Percentiles rank a stretch among this genome's conserved stretches.
These are phyloP conservation scores for Myiothlypis chrysogaster DNA, from an alignment of 2,797 vertebrate species.

Conservation along the genomic window DNA sequence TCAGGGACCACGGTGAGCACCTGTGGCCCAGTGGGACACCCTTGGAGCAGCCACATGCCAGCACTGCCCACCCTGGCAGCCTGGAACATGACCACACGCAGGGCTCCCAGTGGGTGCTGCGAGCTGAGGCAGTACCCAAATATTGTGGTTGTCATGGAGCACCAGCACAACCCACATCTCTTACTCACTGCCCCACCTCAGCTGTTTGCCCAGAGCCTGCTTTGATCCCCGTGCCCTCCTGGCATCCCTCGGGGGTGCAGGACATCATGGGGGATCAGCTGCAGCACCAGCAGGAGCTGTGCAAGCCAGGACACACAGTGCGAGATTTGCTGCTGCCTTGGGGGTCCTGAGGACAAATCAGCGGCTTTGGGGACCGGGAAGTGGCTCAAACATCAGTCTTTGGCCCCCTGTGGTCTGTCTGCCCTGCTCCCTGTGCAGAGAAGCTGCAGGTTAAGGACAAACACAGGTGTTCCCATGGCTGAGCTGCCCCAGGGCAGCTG, in stretches of 20 bases:
- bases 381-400: neutral
- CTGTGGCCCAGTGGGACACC: neutral
- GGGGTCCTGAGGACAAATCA: neutral
- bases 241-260: accelerated
- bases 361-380: neutral
- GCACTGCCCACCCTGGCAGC: neutral
- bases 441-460: neutral
- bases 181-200: constrained; percentile 21
- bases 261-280: accelerated
- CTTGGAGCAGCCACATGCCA: neutral
- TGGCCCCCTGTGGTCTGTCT: neutral
- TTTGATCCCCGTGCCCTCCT: neutral
- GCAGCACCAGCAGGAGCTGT: neutral
- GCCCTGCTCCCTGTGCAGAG: neutral
- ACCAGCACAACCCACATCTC: neutral
- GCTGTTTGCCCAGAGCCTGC: neutral
- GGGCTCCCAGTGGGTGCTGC: neutral
- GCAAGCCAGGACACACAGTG: accelerated
- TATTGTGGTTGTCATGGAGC: constrained; percentile 43
- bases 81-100: accelerated
- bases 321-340: neutral
- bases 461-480: neutral
- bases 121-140: constrained; percentile 20
- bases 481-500: neutral
- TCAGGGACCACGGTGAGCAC: accelerated